Percentiles rank a stretch among this genome's conserved stretches.
Evolutionary conservation across 2,888 invertebrate genomes (phyloP).

Genomic region (Philaethria dido): DNA sequence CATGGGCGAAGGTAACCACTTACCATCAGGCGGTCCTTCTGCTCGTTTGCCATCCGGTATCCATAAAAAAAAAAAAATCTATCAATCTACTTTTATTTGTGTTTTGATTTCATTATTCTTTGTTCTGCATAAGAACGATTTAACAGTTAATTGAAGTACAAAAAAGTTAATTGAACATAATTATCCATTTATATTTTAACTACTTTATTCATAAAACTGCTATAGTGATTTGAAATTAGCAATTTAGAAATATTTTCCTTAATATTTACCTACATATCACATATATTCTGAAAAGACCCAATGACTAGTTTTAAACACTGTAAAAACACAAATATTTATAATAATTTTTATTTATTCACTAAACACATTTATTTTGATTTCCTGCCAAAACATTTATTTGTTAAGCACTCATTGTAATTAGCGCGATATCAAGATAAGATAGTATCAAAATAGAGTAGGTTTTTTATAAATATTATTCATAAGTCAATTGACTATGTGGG

Average conservation of each 20-base stretch:
- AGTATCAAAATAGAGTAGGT: conserved; percentile 13
- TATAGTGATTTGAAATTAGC: background rate
- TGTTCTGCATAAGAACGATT: background rate
- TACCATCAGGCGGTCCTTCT: too few relatives aligned
- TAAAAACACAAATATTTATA: too few relatives aligned
- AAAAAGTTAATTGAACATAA: background rate
- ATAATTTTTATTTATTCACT: background rate
- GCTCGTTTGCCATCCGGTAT: too few relatives aligned
- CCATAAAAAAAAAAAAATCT: too few relatives aligned
- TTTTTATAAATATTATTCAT: conserved; percentile 26
- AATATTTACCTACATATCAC: background rate
- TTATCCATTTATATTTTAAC: background rate
- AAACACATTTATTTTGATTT: background rate
- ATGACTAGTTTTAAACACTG: too few relatives aligned
- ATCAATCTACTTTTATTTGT: background rate
- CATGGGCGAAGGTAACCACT: too few relatives aligned
- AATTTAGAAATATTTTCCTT: background rate
- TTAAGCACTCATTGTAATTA: conserved; percentile 4
- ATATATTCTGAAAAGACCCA: too few relatives aligned
- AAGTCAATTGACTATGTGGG: conserved; percentile 52
- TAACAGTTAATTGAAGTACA: background rate
- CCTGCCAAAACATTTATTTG: background rate
- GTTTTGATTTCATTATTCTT: background rate
- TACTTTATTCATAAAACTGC: background rate
- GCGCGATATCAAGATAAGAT: conserved; percentile 6